Evolutionary conservation across 2,888 invertebrate species (phyloP), one percentile per base, ranked within the genome.

Genomic region (Drosophila kuntzei): DNA sequence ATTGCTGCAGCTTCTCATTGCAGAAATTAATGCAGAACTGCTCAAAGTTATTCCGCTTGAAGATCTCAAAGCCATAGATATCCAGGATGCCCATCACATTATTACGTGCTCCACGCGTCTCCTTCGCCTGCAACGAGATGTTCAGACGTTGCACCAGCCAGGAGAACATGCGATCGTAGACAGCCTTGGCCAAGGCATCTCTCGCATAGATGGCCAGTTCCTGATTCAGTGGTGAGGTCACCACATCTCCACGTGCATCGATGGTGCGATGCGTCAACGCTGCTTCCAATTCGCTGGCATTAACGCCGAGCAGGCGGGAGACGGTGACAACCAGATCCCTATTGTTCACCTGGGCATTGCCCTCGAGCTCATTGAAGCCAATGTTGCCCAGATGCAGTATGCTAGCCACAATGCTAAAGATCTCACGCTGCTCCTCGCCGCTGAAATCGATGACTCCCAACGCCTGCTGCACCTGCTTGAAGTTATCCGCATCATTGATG

Each of bases 1-100:
- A 93, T 92, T 98, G 98, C 91, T 98, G 98, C 68, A 98, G 94
- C 92, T 98, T 98, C 93, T 98, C 98, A 91, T 98, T 98, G 92
- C 98, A 98, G 93, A 96, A 98, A 93, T 98, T 98, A 72, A 98
- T 98, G 93, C 98, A 98, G 91, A 98, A 96, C 92, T 98, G 98
- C 91, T 92, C 91, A 68, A 90, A 92, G 95, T 96, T 96, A 90
- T 98, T 98, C 79, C 95, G 95, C 55, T 96, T 95, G 93, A 98
- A 98, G 76, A 98, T 97, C 92, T 98, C 98, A 91, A 98, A 98
- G 50, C 98, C 98, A 87, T 98, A 98, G 84, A 98, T 98, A 91
- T 98, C 98, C 76, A 98, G 93, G 79, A 98, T 97, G 2, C 98
- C 98, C 93, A 98, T 97, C 0, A 97, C 96, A 20, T 95, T 95